Conservation (phyloP, 1,140 invertebrate species). For the Diachasma alloeum region DNA sequence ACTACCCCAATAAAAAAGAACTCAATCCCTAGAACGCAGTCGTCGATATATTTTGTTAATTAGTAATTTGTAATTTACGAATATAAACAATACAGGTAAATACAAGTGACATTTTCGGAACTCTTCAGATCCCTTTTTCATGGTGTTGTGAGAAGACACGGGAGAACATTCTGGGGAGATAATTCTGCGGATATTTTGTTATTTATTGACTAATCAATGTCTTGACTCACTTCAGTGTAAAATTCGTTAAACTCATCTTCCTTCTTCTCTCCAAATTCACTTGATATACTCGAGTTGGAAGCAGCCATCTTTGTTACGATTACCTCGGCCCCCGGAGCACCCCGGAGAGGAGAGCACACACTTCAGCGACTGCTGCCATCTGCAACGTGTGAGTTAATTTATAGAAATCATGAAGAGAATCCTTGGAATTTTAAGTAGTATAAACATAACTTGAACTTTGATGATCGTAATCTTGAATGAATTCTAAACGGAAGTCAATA, state of each 20-base stretch:
- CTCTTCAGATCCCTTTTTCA: not conserved
- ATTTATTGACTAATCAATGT: not conserved
- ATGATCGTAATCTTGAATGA: too few species aligned
- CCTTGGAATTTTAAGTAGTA: too few species aligned
- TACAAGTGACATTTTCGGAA: not conserved
- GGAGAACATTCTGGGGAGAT: not conserved
- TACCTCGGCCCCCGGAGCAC: conserved; percentile 3
- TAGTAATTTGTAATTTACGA: not conserved
- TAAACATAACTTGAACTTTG: too few species aligned
- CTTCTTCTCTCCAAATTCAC: conserved; percentile 60
- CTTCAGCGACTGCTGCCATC: not conserved
- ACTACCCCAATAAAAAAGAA: too few species aligned
- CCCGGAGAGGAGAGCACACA: too few species aligned
- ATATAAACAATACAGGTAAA: not conserved
- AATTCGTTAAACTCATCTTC: conserved; percentile 74
- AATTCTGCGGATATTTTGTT: not conserved
- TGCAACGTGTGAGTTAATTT: not conserved
- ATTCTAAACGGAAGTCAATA: too few species aligned
- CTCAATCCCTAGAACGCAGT: too few species aligned
- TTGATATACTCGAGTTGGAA: conserved; percentile 56
- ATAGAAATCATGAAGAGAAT: too few species aligned
- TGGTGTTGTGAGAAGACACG: too few species aligned
- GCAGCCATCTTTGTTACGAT: conserved; percentile 57
- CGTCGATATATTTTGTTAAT: too few species aligned
- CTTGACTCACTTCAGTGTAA: conserved; percentile 70